Conservation (phyloP, 2,888 invertebrate genomes). For the Smittia sp. region DNA sequence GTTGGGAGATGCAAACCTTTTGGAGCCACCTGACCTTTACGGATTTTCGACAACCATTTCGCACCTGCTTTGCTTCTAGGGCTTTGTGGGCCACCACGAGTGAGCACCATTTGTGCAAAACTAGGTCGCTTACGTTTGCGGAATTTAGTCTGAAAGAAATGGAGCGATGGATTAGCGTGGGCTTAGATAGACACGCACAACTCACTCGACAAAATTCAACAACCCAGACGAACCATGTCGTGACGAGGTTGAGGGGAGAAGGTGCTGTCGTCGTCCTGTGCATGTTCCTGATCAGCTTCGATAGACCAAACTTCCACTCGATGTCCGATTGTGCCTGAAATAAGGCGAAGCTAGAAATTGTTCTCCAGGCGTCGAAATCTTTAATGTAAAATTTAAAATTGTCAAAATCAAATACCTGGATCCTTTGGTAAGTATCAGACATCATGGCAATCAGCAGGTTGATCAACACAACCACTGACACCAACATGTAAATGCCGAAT, state of each 20-base stretch:
- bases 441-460: constrained; percentile 99
- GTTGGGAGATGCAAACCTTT: constrained; percentile 51
- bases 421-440: constrained; percentile 99
- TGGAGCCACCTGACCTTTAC: constrained; percentile 77
- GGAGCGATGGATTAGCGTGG: constrained; percentile 11
- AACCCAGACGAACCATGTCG: constrained; percentile 87
- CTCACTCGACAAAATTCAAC: constrained; percentile 73
- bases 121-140: constrained; percentile 76
- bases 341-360: background rate
- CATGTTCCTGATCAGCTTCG: constrained; percentile 98
- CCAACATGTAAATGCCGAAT: constrained; percentile 96
- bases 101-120: constrained; percentile 72
- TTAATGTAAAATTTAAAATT: background rate
- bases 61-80: constrained; percentile 83
- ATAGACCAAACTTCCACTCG: constrained; percentile 99
- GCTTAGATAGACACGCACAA: constrained; percentile 45
- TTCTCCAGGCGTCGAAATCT: background rate
- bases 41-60: constrained; percentile 85
- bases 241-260: constrained; percentile 94
- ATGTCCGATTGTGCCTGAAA: constrained; percentile 96
- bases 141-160: constrained; percentile 57
- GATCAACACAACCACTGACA: constrained; percentile 97
- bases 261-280: constrained; percentile 96
- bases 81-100: constrained; percentile 67
- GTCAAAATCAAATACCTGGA: constrained; percentile 78